These are phyloP conservation scores for Beris chalybata DNA, from an alignment of 2,888 invertebrate genomes.

Conservation along the genomic window DNA sequence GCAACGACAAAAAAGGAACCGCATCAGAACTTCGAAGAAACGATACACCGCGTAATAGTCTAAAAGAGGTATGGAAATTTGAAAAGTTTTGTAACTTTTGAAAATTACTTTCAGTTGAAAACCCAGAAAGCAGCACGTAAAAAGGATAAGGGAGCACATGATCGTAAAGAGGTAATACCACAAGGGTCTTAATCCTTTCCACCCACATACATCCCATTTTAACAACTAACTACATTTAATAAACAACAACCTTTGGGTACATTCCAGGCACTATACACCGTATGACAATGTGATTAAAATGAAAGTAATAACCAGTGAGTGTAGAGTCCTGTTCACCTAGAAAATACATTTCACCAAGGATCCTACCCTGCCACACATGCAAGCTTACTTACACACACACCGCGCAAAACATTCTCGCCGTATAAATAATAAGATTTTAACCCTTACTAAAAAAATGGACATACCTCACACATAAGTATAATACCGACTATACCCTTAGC, in stretches of 20 bases:
- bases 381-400: too few relatives aligned
- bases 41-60: constrained; percentile 54
- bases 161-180: constrained; percentile 42
- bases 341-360: constrained; percentile 2
- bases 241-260: not conserved
- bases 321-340: constrained; percentile 10
- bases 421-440: too few relatives aligned
- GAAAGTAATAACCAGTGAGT: constrained; percentile 25
- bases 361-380: too few relatives aligned
- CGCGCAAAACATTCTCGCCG: too few relatives aligned
- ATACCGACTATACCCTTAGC: too few relatives aligned
- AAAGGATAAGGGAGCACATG: constrained; percentile 48
- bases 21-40: constrained; percentile 56
- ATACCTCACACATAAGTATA: too few relatives aligned
- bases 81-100: constrained; percentile 28
- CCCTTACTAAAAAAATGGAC: too few relatives aligned
- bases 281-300: constrained; percentile 39
- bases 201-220: not conserved
- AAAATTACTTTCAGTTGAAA: constrained; percentile 47
- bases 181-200: constrained; percentile 23
- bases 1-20: constrained; percentile 54
- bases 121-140: constrained; percentile 55
- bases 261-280: constrained; percentile 38
- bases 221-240: not conserved
- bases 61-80: constrained; percentile 16